Base-by-base conservation (phyloP, 2,797 vertebrate species). In the Phrynocephalus vlangalii region DNA sequence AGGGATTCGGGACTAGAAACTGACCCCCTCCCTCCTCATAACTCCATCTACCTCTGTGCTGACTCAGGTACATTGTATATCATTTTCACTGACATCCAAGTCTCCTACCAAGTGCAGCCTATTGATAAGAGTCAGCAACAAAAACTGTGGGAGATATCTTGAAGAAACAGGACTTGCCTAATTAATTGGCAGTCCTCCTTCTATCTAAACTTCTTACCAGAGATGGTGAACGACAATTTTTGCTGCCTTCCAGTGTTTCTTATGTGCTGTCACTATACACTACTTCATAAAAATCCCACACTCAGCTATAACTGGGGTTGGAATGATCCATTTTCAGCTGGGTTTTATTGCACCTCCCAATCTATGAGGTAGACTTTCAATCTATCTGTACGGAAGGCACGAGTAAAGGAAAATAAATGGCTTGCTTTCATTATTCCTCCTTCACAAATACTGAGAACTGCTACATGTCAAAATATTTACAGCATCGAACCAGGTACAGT, bases 111-210 rank as follows among this genome's bases (percentile, higher is more conserved):
- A 91, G 73, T 89, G 90, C 50, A 88, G 89, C 13, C 26, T 24
- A 56, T 72, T 81, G 91, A 93, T 94, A 93, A 92, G 79, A 89
- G 89, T 87, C 89, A 33, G 67, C n/a, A 50, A 30, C 83, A 83
- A 24, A 83, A 75, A 66, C 84, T 63, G 82, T 88, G 78, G 91
- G 92, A 87, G 0, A 1, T 20, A 86, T 77, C 60, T 77, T 84
- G 85, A 89, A 56, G 63, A 91, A 92, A 85, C 52, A 89, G 56
- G 73, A 90, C 79, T 3, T 1, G 89, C 7, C 50, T 91, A 87
- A 92, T 87, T 71, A 93, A 84, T 63, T 83, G 81, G 26, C 80
- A 83, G n/a, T 73, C 88, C 84, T 75, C 88, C 80, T 0, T 26
- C 83, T 33, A 18, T 88, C 91, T 89, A 84, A 28, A 86, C 84